Evolutionary conservation across 2,113 vertebrate genomes (phyloP), one percentile per base, ranked within the genome.

Genomic region (Myodes glareolus): DNA sequence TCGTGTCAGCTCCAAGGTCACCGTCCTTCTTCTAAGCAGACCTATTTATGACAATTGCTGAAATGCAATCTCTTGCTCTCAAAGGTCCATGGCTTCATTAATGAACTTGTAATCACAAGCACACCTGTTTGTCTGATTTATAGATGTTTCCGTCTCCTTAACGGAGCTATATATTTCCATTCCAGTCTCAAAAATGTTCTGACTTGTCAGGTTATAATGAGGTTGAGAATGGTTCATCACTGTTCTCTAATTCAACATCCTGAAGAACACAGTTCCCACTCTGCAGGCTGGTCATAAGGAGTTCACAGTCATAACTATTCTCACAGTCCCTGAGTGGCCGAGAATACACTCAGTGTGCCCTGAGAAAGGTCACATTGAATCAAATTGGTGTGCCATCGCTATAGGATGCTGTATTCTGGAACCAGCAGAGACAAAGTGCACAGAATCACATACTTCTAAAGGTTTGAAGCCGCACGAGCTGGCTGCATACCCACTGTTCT

Each of bases 101-200:
- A 97, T 94, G 97, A 98, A 96, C 86, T 96, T 1, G 0, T 75
- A 96, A 94, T 94, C 94, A 96, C n/a, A 84, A 86, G 92, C 93
- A 76, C 94, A 98, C 96, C 96, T 96, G 10, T 97, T 98, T 92
- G 78, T 92, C 93, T 97, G 97, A 98, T 97, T 97, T 98, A 97
- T 88, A 42, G 97, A 82, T 88, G 25, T 92, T 94, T 93, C 73
- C 82, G 8, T 92, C 92, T 91, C 92, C 78, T 95, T 90, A 67
- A 95, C 91, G 92, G 82, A 91, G 55, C 65, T 82, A 89, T 73
- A 94, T 67, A 92, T 97, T 92, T 88, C 65, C 75, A 77, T 50
- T 47, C 89, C 36, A 82, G 72, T 96, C 88, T 7, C 11, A 29
- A 68, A 55, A 89, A 96, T 42, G 4, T 45, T 86, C 94, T 84